Base-by-base conservation (phyloP, 1,140 invertebrate species). In the Aphaenogaster rudis region DNA sequence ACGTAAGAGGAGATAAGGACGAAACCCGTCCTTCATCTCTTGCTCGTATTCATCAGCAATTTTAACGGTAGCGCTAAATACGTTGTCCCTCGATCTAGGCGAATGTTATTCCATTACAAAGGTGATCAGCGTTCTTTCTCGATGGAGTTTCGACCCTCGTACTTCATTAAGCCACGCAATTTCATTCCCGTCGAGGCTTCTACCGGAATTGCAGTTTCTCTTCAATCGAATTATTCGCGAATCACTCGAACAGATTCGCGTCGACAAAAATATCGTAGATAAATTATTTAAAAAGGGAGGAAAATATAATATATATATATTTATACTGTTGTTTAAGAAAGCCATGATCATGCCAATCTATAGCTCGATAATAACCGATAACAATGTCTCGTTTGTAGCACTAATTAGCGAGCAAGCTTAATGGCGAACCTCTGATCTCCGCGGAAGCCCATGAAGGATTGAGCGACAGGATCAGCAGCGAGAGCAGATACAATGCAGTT, bases 381-480 rank as follows among this genome's bases (percentile, higher is more conserved):
- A 77, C 9, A 59, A 77, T 54, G 36, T 42, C 48, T 78, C 48
- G 52, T 33, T 17, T 21, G 57, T 21, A 2, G n/a, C n/a, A 42
- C 52, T 79, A 69, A 85, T 88, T 69, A 42, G 9, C 36, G 17
- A 59, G 42, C 17, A 17, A 48, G 39, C 28, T 42, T 28, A 61
- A 21, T 50, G 15, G 3, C 21, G 15, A 88, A 93, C 93, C 93
- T 93, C 86, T 92, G 57, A 90, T 91, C 69, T 93, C 93, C 77
- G 91, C 87, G 82, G 92, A 90, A 88, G 92, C 92, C 67, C 86
- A 90, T n/a, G 84, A 93, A 74, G 91, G 90, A 91, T 86, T 88
- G 72, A 93, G 77, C 76, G 89, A 86, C 86, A 93, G 86, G 87
- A 89, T 91, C 64, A 93, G 88, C 76, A 91, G 81, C 79, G 91